Evolutionary conservation across 2,888 invertebrate species (phyloP), one percentile per base, ranked within the genome.

Genomic region (Parnassius orleans): DNA sequence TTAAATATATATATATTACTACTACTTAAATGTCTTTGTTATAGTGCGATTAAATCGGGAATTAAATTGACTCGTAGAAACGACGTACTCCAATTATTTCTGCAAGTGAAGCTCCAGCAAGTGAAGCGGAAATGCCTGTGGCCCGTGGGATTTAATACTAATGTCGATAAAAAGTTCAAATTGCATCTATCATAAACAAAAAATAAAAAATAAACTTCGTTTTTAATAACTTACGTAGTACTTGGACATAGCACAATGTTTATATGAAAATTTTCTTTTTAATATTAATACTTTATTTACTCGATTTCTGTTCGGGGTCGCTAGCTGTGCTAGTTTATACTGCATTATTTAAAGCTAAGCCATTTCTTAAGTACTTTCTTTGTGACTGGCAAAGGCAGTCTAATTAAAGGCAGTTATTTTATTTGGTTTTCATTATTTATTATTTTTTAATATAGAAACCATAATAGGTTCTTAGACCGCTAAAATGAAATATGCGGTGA

Each of bases 11-110:
- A n/a, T n/a, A n/a, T n/a, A n/a, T n/a, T n/a, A n/a, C n/a, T n/a
- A n/a, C n/a, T n/a, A n/a, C n/a, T n/a, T n/a, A n/a, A n/a, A n/a
- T n/a, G n/a, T n/a, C n/a, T 33, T 33, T 33, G 7, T 7, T 33
- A 33, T 33, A 33, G 33, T 12, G 46, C 46, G 44, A 54, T 44
- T 42, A 11, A 48, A 53, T 53, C 9, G 52, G 52, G 15, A 58
- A 46, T 53, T 46, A 53, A 53, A 59, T 59, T 12, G 52, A 53
- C 58, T 24, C 24, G 46, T 46, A 24, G 46, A 46, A 59, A 19
- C 60, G 53, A 60, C 53, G 15, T 53, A 54, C 60, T 42, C 53
- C 48, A 60, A 53, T 60, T 53, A 53, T 53, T 53, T 53, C 59
- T 53, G 52, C 42, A 48, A 53, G 33, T 60, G 48, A 53, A 33